Evolutionary conservation across 2,888 invertebrate genomes (phyloP).

Genomic region (Melanophora roralis): DNA sequence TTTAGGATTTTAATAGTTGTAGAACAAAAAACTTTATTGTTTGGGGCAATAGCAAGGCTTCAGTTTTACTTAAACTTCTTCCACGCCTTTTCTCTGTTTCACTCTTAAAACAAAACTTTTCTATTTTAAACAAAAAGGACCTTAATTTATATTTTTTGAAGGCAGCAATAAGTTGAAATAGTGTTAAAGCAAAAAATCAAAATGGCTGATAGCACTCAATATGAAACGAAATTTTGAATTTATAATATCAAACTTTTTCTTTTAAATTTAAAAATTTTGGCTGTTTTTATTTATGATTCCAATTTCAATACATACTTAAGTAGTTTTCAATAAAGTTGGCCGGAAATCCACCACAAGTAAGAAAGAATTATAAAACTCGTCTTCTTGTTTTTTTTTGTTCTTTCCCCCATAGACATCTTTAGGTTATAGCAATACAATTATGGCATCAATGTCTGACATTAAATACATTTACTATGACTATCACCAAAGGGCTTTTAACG

Average conservation of each 20-base stretch:
- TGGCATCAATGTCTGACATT: constrained; percentile 50
- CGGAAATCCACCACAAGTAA: constrained; percentile 46
- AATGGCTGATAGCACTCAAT: not conserved
- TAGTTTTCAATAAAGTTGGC: constrained; percentile 67
- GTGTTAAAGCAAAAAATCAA: constrained; percentile 8
- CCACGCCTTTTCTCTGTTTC: not conserved
- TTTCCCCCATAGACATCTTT: not conserved
- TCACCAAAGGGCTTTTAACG: not conserved
- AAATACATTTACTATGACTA: constrained; percentile 8
- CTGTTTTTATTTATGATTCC: constrained; percentile 11
- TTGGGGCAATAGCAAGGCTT: constrained; percentile 56
- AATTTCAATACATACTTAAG: constrained; percentile 49
- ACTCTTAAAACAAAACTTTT: constrained; percentile 6
- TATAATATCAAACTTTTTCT: constrained; percentile 57
- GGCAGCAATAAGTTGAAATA: constrained; percentile 21
- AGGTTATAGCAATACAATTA: constrained; percentile 43
- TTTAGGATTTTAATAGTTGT: constrained; percentile 10
- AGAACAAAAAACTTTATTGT: constrained; percentile 5
- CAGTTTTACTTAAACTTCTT: constrained; percentile 28
- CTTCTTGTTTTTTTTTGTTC: constrained; percentile 26
- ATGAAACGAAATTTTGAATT: constrained; percentile 25
- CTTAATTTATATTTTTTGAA: constrained; percentile 41
- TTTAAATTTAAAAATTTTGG: not conserved
- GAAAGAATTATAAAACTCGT: constrained; percentile 44
- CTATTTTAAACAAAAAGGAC: constrained; percentile 29